phyloP scores from a whole-genome alignment of 2,888 invertebrate species.

The Piscicola geometra region DNA sequence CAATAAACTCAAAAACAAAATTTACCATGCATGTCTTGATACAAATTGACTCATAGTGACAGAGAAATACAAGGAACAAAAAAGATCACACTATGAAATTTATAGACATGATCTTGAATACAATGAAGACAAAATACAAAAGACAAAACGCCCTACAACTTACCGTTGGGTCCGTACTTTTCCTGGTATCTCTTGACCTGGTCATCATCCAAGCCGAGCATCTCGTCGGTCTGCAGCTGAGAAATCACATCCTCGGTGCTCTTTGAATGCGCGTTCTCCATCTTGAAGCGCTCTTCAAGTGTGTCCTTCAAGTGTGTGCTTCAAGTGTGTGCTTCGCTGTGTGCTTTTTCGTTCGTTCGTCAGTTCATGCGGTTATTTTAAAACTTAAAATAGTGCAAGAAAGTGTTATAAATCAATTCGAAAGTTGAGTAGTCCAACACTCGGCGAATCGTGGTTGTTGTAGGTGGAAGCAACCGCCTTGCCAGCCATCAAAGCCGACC shows the following conservation, averaged over 20 bases:
- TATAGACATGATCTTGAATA: too few species aligned
- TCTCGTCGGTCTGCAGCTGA: slow-evolving; percentile 80
- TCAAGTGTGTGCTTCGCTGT: too few species aligned
- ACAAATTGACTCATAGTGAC: too few species aligned
- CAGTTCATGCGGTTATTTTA: too few species aligned
- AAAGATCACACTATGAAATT: too few species aligned
- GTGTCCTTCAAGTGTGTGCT: too few species aligned
- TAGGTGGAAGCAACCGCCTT: slow-evolving; percentile 6
- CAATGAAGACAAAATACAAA: too few species aligned
- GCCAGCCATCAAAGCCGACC: not conserved
- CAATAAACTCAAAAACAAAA: too few species aligned
- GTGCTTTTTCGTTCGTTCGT: too few species aligned
- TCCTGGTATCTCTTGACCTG: slow-evolving; percentile 92
- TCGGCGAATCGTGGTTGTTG: not conserved
- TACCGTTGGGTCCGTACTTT: slow-evolving; percentile 99
- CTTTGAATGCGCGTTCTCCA: slow-evolving; percentile 53
- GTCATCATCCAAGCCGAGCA: slow-evolving; percentile 80
- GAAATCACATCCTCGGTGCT: slow-evolving; percentile 71
- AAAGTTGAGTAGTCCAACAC: not conserved
- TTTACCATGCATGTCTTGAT: too few species aligned
- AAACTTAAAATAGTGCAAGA: too few species aligned
- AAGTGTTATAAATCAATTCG: not conserved
- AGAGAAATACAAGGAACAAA: too few species aligned
- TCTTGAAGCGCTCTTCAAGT: slow-evolving; percentile 41
- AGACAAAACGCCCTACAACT: slow-evolving; percentile 11